Evolutionary conservation across 2,113 vertebrate genomes (phyloP), one percentile per base, ranked within the genome.

Genomic region (Equus przewalskii): DNA sequence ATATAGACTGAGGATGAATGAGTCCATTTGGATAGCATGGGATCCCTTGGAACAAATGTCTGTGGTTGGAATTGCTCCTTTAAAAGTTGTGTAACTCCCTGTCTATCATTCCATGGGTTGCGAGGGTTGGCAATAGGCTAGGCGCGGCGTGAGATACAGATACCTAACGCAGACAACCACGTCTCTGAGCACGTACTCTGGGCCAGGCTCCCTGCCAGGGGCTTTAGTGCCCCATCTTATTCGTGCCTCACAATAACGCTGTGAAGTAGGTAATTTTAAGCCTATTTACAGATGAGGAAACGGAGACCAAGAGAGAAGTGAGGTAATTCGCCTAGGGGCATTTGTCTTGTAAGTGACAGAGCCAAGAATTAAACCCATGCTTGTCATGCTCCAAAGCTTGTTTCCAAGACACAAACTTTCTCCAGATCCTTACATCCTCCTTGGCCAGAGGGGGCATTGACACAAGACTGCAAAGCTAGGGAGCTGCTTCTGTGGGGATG

Each of bases 221-320:
- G n/a, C 95, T 97, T 90, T 44, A 44, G 26, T 54, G 78, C 64
- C 46, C 92, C 69, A 56, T 87, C 90, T 84, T 83, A 91, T 64
- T 49, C 15, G 3, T 91, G 87, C 67, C 85, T 94, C 72, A 30
- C 75, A 94, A 80, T 72, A 92, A 64, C 58, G n/a, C n/a, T 67
- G 18, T 44, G 6, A 94, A 96, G 49, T 33, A 85, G 92, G 65
- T 91, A 22, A 90, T 95, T 96, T 89, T 87, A 92, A 97, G 97
- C 89, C 95, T 96, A 84, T 92, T 97, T 97, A 87, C 73, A 92
- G 90, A 95, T 90, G 94, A 98, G 75, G 84, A 98, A 97, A 94
- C 30, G 0, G 60, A 96, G 95, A 88, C 83, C 73, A 81, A 89
- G 83, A 60, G 78, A 85, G 80, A 36, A 54, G 64, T 95, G 94